A percentile compares a stretch with the other conserved stretches of the same genome.
Evolutionary conservation across 2,113 vertebrate species (phyloP).

Genomic region (Clarias macrocephalus): DNA sequence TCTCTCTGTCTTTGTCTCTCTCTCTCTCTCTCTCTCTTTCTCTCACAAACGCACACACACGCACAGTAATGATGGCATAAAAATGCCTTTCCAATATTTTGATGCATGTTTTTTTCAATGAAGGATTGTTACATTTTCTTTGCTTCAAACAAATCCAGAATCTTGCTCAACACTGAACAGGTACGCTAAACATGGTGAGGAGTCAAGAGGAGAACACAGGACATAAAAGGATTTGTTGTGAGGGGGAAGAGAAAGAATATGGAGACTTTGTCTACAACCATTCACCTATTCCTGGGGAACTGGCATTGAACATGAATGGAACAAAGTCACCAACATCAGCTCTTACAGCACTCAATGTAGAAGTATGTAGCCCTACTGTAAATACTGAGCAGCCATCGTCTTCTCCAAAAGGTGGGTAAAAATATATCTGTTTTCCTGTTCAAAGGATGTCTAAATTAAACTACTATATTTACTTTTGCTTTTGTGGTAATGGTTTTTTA

Average conservation of each 20-base stretch:
- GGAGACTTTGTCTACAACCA: constrained; percentile 36
- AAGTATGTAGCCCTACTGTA: not conserved
- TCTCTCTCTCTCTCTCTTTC: not conserved
- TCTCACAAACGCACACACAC: not conserved
- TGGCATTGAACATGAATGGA: constrained; percentile 50
- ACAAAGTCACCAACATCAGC: constrained; percentile 58
- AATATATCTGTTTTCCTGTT: not conserved
- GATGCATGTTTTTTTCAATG: not conserved
- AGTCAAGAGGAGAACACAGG: not conserved
- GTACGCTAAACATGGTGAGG: constrained; percentile 25
- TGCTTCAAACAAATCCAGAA: not conserved
- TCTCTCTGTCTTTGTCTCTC: not conserved
- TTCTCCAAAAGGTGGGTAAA: constrained; percentile 43
- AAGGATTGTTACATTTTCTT: not conserved
- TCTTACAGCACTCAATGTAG: not conserved
- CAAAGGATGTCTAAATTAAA: not conserved
- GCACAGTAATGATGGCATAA: not conserved
- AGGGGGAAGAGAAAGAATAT: constrained; percentile 33
- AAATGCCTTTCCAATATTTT: not conserved
- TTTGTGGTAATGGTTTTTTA: not conserved
- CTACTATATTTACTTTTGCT: not conserved
- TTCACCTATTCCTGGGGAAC: constrained; percentile 58
- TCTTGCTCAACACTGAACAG: not conserved
- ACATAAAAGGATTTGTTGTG: not conserved
- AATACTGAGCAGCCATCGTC: not conserved